Base-by-base conservation (phyloP, 2,113 vertebrate genomes). In the Myiopsitta monachus region DNA sequence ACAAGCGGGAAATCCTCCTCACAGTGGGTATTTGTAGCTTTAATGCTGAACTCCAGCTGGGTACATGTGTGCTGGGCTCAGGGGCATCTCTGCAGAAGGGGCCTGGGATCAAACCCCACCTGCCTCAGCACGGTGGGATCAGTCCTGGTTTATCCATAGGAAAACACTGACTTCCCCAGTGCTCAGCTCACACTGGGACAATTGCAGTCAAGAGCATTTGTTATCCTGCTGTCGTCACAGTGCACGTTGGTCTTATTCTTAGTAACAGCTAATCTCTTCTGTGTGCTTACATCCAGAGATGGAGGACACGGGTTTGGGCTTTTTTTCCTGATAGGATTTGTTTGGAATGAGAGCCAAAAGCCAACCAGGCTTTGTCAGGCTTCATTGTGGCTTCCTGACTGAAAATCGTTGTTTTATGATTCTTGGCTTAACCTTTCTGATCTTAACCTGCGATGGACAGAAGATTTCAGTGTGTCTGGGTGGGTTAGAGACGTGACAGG, bases 241-340 rank as follows among this genome's bases (percentile, higher is more conserved):
- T 0, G 1, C 17, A 3, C 8, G 1, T 75, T 3, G 22, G 6
- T 51, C 49, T 87, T 95, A 88, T 91, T 91, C 87, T 94, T 95
- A 91, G 91, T 23, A 92, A 87, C 36, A 1, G 70, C 67, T 94
- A 38, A 95, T 97, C 93, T 85, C 82, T 39, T 79, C 87, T 83
- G 22, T 62, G 19, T 1, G 1, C 70, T 95, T 43, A 91, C 28
- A 46, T 85, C 74, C 70, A 83, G 75, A 67, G 62, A 59, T 7
- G 67, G 87, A 85, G 59, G 44, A 9, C 57, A 59, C 4, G 49
- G 36, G 49, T n/a, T 80, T 68, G n/a, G 52, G 4, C 1, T 74
- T 90, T 81, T 81, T 79, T 57, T 22, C 63, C 31, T 9, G 0
- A 51, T 55, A 78, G 69, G 88, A 82, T 94, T 95, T 87, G 54